Evolutionary conservation across 2,113 vertebrate genomes (phyloP).

Genomic region (Circaetus gallicus): DNA sequence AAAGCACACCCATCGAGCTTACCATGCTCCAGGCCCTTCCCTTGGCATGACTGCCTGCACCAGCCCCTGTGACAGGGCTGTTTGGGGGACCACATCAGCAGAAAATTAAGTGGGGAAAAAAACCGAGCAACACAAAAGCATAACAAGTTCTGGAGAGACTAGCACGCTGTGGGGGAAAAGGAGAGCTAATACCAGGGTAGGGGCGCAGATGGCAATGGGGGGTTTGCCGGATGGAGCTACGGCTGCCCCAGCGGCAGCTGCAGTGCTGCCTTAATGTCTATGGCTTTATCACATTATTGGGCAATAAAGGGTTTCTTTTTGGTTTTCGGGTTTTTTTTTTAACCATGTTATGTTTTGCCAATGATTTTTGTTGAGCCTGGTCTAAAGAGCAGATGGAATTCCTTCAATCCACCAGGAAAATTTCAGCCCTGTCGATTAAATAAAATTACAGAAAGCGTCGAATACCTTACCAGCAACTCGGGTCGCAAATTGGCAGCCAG

Average conservation of each 20-base stretch:
- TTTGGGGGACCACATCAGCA: neutral
- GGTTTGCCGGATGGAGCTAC: accelerated
- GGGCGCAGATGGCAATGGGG: accelerated
- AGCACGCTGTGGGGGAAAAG: accelerated
- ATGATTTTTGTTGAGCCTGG: neutral
- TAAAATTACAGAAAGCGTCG: neutral
- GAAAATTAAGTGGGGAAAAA: accelerated
- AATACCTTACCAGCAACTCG: neutral
- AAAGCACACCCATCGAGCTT: accelerated
- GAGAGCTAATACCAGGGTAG: neutral
- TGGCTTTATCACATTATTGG: accelerated
- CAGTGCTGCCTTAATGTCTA: accelerated
- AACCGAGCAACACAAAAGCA: neutral
- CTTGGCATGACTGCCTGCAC: neutral
- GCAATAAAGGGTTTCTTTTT: neutral
- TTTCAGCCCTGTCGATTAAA: neutral
- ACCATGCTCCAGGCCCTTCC: neutral
- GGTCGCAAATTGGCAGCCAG: neutral
- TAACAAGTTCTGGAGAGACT: too few species aligned
- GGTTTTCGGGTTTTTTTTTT: accelerated
- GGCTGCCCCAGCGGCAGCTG: neutral
- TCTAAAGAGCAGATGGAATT: neutral
- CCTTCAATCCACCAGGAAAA: neutral
- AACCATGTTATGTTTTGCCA: accelerated
- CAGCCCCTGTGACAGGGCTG: neutral